Evolutionary conservation across 2,113 vertebrate genomes (phyloP).

Genomic region (Prietella phreatophila): DNA sequence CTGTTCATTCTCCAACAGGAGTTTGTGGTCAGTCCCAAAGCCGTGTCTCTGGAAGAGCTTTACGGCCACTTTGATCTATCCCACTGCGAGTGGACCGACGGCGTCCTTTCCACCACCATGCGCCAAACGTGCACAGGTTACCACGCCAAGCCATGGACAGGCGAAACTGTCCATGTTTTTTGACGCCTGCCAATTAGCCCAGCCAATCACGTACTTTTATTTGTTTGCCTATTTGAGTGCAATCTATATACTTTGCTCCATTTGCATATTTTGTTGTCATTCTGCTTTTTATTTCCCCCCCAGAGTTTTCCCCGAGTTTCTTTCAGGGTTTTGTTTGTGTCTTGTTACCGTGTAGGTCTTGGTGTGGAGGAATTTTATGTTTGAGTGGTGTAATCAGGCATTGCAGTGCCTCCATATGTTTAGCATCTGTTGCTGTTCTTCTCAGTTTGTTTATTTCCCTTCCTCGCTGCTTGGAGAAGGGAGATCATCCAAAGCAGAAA

Average conservation of each 20-base stretch:
- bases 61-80: slow-evolving; percentile 40
- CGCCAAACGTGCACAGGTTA: slow-evolving; percentile 37
- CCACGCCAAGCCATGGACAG: neutral
- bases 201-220: neutral
- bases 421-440: slow-evolving; percentile 43
- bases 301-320: neutral
- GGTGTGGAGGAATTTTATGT: slow-evolving; percentile 38
- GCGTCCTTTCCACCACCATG: slow-evolving; percentile 35
- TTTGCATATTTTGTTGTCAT: neutral
- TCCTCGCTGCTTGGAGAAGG: slow-evolving; percentile 38
- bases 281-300: neutral
- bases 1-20: slow-evolving; percentile 31
- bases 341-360: slow-evolving; percentile 21
- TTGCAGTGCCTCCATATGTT: slow-evolving; percentile 42
- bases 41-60: slow-evolving; percentile 40
- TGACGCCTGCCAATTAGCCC: slow-evolving; percentile 17
- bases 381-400: slow-evolving; percentile 44
- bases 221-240: neutral
- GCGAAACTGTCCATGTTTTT: neutral
- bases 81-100: slow-evolving; percentile 23
- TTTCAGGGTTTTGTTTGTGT: slow-evolving; percentile 14
- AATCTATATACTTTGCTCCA: neutral
- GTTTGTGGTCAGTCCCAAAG: slow-evolving; percentile 43
- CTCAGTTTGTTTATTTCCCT: slow-evolving; percentile 40
- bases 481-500: slow-evolving; percentile 51